These are phyloP conservation scores for Rhagium mordax DNA, from an alignment of 2,888 invertebrate genomes.

Conservation along the genomic window DNA sequence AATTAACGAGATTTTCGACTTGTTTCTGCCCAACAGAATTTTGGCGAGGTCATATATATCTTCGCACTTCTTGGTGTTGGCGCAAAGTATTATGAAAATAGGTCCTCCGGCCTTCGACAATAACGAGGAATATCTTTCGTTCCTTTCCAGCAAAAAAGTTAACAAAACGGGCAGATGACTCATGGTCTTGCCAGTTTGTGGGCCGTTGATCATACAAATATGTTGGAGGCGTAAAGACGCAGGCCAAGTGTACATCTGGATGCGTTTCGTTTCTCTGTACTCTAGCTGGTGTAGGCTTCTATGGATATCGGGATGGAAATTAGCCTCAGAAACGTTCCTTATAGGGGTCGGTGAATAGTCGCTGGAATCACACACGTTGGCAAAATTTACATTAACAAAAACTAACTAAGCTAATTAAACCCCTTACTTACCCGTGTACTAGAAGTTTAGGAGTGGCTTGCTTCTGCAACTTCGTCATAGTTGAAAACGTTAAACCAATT, in stretches of 20 bases:
- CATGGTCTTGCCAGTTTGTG: conserved; percentile 79
- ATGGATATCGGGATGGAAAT: conserved; percentile 59
- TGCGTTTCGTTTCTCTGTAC: conserved; percentile 68
- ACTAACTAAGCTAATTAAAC: conserved; percentile 19
- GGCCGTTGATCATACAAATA: conserved; percentile 76
- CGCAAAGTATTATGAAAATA: conserved; percentile 78
- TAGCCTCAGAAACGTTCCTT: conserved; percentile 48
- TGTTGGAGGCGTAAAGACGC: conserved; percentile 78
- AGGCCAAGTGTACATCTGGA: conserved; percentile 83
- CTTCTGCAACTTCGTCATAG: conserved; percentile 54
- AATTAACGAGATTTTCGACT: conserved; percentile 67
- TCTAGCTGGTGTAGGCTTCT: conserved; percentile 51
- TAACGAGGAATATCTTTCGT: conserved; percentile 65
- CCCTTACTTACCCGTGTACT: conserved; percentile 58
- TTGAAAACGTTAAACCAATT: conserved; percentile 47
- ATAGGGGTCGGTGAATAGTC: conserved; percentile 56
- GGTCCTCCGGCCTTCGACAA: conserved; percentile 73
- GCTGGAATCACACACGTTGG: too few relatives aligned
- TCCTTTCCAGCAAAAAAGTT: conserved; percentile 73
- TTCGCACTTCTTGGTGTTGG: conserved; percentile 74
- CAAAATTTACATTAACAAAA: too few relatives aligned
- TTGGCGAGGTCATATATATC: conserved; percentile 69
- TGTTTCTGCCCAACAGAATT: conserved; percentile 68
- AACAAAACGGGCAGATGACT: conserved; percentile 81
- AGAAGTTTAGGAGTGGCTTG: conserved; percentile 52